Conservation (phyloP, 2,888 invertebrate genomes). For the Cynaeus angustus region DNA sequence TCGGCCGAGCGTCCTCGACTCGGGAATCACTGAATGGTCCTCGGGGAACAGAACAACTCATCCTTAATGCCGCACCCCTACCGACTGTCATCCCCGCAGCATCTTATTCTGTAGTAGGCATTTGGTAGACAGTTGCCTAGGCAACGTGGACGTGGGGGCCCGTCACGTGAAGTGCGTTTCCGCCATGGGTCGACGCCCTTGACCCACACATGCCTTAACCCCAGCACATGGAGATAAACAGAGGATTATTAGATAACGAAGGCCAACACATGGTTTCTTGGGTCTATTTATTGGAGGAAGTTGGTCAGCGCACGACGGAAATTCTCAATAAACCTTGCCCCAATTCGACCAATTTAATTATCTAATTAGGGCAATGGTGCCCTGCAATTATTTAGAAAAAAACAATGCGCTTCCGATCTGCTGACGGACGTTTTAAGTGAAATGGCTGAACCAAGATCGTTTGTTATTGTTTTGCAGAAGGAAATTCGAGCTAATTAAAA, state of each 20-base stretch:
- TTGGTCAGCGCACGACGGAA: constrained; percentile 25
- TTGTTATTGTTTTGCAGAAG: constrained; percentile 47
- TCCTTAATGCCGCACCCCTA: constrained; percentile 50
- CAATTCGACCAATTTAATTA: constrained; percentile 21
- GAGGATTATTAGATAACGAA: constrained; percentile 47
- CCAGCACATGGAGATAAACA: constrained; percentile 42
- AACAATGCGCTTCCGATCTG: constrained; percentile 36
- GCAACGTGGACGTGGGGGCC: constrained; percentile 50
- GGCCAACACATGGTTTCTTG: constrained; percentile 37
- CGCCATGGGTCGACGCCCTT: constrained; percentile 57
- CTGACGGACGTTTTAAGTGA: constrained; percentile 36
- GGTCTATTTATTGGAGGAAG: constrained; percentile 22
- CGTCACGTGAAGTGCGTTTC: constrained; percentile 49
- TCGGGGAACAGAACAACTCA: constrained; percentile 55
- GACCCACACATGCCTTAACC: constrained; percentile 54
- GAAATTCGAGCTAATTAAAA: constrained; percentile 49
- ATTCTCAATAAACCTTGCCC: constrained; percentile 19
- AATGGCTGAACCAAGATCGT: constrained; percentile 37
- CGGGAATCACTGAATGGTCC: constrained; percentile 57
- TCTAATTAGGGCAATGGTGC: constrained; percentile 26
- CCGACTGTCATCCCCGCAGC: constrained; percentile 45
- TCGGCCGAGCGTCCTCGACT: constrained; percentile 54
- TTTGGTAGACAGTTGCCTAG: constrained; percentile 51
- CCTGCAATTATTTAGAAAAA: constrained; percentile 29
- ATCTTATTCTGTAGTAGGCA: constrained; percentile 48